phyloP scores from a whole-genome alignment of 2,797 vertebrate genomes.

The Falco peregrinus region DNA sequence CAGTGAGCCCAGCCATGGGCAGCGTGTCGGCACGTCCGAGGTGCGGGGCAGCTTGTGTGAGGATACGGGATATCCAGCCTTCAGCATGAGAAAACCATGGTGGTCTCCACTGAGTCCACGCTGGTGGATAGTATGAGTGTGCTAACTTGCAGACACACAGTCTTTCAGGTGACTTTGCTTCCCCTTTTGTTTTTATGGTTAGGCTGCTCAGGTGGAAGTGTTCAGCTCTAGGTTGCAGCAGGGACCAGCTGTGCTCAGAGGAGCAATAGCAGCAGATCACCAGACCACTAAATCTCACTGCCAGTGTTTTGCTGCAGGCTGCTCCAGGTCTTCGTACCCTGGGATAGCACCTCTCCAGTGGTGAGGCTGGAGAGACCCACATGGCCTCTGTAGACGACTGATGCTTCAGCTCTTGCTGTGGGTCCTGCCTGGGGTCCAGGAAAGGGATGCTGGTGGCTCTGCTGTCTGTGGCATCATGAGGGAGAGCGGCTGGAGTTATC shows the following conservation, averaged over 20 bases:
- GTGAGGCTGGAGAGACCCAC: background rate
- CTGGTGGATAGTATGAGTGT: fast-evolving
- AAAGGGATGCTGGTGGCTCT: background rate
- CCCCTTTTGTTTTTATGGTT: background rate
- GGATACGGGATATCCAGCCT: background rate
- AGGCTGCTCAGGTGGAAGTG: background rate
- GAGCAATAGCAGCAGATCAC: background rate
- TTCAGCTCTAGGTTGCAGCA: background rate
- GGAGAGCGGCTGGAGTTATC: background rate
- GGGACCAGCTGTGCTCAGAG: background rate
- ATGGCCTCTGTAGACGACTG: background rate
- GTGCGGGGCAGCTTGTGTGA: background rate
- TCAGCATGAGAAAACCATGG: no score
- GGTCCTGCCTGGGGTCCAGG: background rate
- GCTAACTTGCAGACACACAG: fast-evolving
- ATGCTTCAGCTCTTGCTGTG: background rate
- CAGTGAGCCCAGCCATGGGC: fast-evolving
- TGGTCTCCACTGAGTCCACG: background rate
- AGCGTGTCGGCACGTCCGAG: fast-evolving
- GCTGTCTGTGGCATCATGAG: fast-evolving
- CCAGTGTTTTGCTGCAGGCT: background rate
- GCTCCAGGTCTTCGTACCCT: background rate
- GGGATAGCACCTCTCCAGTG: background rate
- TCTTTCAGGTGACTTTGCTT: background rate
- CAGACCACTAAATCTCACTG: background rate